phyloP scores from a whole-genome alignment of 2,888 invertebrate genomes.

The Drosophila putrida region DNA sequence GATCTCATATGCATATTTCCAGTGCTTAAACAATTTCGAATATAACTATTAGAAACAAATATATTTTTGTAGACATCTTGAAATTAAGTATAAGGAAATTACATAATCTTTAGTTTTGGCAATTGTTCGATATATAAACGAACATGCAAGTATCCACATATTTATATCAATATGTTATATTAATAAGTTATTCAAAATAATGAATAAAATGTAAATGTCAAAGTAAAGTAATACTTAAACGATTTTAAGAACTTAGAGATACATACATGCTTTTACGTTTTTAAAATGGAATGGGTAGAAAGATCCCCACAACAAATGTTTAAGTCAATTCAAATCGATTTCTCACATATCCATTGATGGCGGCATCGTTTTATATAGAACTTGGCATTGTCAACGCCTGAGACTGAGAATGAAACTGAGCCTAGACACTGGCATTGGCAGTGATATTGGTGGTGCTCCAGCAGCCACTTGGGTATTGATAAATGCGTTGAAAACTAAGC shows the following conservation, averaged over 20 bases:
- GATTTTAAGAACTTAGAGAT: background rate
- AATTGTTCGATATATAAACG: constrained; percentile 6
- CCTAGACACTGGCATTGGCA: constrained; percentile 8
- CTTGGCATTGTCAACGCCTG: constrained; percentile 72
- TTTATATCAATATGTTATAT: background rate
- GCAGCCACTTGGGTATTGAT: constrained; percentile 79
- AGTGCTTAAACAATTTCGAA: constrained; percentile 1
- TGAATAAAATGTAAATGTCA: background rate
- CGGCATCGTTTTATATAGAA: constrained; percentile 47
- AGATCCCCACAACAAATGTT: constrained; percentile 35
- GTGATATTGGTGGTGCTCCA: constrained; percentile 16
- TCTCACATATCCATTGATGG: constrained; percentile 48
- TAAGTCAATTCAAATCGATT: constrained; percentile 49
- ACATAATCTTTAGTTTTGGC: background rate
- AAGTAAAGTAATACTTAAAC: too few relatives aligned
- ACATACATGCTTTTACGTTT: constrained; percentile 3
- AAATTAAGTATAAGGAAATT: background rate
- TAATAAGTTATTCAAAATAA: background rate
- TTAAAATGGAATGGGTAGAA: constrained; percentile 10
- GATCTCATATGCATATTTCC: background rate
- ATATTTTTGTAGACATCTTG: constrained; percentile 22
- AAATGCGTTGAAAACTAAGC: constrained; percentile 83
- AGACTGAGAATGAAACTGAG: background rate
- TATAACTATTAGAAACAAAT: background rate
- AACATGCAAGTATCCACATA: background rate